These are phyloP conservation scores for Planococcus citri DNA, from an alignment of 1,140 invertebrate genomes.

Conservation along the genomic window DNA sequence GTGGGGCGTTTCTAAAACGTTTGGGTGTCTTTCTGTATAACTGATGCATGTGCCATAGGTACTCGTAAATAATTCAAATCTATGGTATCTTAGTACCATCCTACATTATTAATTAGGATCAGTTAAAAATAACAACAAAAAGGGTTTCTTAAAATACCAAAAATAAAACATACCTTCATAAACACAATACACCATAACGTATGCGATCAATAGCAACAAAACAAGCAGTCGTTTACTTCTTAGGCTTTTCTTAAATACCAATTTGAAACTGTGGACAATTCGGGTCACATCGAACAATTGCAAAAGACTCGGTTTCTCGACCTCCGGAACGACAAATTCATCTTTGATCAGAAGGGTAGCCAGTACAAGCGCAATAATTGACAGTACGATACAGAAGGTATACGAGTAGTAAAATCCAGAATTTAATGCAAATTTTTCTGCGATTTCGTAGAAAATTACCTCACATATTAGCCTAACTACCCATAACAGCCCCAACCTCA, in stretches of 20 bases:
- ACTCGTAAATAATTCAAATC: too few relatives aligned
- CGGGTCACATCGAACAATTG: not conserved
- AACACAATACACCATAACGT: constrained; percentile 4
- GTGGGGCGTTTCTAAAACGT: too few relatives aligned
- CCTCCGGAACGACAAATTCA: not conserved
- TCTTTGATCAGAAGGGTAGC: not conserved
- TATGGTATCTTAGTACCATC: too few relatives aligned
- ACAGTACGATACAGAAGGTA: not conserved
- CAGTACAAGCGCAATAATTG: not conserved
- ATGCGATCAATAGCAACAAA: constrained; percentile 21
- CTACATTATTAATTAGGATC: too few relatives aligned
- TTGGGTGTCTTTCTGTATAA: too few relatives aligned
- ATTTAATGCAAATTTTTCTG: not conserved
- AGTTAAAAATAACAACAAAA: too few relatives aligned
- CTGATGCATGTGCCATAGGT: too few relatives aligned
- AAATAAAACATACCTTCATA: not conserved
- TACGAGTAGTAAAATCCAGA: not conserved
- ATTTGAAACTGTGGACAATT: not conserved
- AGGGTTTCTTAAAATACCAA: too few relatives aligned
- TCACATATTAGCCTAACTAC: not conserved
- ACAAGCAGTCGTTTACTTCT: not conserved
- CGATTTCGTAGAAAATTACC: not conserved
- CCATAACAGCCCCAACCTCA: not conserved
- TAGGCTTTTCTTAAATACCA: not conserved
- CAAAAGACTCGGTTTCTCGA: not conserved